Percentiles rank a stretch among this genome's conserved stretches.
phyloP scores from a whole-genome alignment of 2,113 vertebrate species.

The Halichoerus grypus region DNA sequence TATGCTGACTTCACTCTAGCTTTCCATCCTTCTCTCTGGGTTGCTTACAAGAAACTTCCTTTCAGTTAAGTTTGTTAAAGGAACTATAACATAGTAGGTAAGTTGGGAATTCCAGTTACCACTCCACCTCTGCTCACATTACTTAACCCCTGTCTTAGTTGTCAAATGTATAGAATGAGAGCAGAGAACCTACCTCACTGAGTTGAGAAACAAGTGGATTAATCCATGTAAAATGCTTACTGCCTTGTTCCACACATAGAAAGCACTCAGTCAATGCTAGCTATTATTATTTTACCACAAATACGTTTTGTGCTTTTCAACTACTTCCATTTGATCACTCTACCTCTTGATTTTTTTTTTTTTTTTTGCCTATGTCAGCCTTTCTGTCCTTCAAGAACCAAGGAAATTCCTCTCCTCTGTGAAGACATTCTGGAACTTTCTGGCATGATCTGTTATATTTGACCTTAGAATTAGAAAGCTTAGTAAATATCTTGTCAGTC shows the following conservation, averaged over 20 bases:
- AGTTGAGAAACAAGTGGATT: neutral
- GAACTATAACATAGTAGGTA: neutral
- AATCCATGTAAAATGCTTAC: neutral
- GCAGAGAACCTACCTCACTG: neutral
- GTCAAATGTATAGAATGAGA: neutral
- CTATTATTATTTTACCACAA: neutral
- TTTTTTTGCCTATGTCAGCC: too few relatives aligned
- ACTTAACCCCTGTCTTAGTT: neutral
- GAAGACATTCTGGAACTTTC: neutral
- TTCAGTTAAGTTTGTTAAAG: neutral
- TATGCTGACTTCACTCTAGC: too few relatives aligned
- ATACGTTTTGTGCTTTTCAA: neutral
- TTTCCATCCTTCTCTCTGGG: neutral
- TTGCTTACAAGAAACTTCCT: fast-evolving
- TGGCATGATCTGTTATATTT: neutral
- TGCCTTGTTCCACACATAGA: neutral
- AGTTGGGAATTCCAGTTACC: neutral
- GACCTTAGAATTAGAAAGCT: neutral
- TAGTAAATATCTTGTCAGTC: neutral
- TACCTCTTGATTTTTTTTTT: neutral
- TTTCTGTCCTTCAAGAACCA: neutral
- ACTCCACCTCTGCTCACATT: neutral
- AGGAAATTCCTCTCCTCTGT: neutral
- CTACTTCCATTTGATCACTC: neutral
- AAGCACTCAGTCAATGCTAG: neutral